phyloP scores from a whole-genome alignment of 1,140 invertebrate species.

The Drosophila persimilis region DNA sequence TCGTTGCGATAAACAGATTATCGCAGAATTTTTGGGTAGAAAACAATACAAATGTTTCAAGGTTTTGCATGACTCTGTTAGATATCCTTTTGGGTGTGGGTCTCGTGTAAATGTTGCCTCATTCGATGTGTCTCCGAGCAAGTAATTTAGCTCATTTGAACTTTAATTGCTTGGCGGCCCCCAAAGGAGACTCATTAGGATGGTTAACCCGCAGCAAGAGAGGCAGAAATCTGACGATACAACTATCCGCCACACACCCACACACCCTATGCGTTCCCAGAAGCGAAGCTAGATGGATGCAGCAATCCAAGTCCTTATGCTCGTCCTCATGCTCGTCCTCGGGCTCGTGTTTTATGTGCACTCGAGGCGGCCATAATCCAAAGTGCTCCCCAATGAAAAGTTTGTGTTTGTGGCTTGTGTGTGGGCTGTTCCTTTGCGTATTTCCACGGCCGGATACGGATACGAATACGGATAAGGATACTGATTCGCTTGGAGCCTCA shows the following conservation, averaged over 20 bases:
- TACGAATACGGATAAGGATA: background rate
- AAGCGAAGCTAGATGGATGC: conserved; percentile 31
- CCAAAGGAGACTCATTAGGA: conserved; percentile 54
- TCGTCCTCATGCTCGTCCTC: conserved; percentile 23
- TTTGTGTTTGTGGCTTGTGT: conserved; percentile 61
- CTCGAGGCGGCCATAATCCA: conserved; percentile 72
- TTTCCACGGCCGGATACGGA: conserved; percentile 15
- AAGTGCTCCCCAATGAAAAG: conserved; percentile 74
- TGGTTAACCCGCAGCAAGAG: conserved; percentile 43
- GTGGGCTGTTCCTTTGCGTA: conserved; percentile 30
- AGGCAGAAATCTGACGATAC: conserved; percentile 45
- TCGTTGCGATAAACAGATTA: too few species aligned
- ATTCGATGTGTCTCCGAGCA: conserved; percentile 33
- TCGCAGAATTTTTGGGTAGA: too few species aligned
- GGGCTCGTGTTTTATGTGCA: conserved; percentile 71
- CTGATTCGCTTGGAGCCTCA: conserved; percentile 25
- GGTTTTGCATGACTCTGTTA: background rate
- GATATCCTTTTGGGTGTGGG: background rate
- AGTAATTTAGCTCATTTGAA: conserved; percentile 53
- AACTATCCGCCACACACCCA: conserved; percentile 23
- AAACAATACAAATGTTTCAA: background rate
- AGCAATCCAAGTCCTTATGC: conserved; percentile 49
- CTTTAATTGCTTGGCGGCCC: conserved; percentile 50
- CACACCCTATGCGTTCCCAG: background rate
- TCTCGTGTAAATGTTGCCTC: conserved; percentile 21